These are phyloP conservation scores for Drosophila rubida DNA, from an alignment of 2,888 invertebrate species.

Conservation along the genomic window DNA sequence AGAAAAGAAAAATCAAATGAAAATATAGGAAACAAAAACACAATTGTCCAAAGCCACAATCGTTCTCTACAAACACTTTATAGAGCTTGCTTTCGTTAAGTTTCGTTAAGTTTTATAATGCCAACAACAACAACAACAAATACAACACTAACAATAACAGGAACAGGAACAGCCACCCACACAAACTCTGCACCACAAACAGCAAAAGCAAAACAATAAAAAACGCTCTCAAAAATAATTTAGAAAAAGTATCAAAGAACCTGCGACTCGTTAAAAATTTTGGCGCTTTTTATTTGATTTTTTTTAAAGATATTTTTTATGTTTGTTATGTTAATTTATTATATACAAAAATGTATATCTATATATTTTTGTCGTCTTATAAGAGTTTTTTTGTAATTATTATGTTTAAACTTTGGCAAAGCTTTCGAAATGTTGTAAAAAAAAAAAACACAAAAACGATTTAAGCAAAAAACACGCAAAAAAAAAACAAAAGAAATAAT, in stretches of 20 bases:
- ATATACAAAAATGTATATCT: slow-evolving; percentile 3
- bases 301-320: slow-evolving; percentile 9
- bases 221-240: slow-evolving; percentile 8
- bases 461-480: slow-evolving; percentile 2
- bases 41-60: slow-evolving; percentile 72
- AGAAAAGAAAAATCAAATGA: slow-evolving; percentile 5
- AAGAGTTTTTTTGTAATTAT: slow-evolving; percentile 20
- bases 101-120: slow-evolving; percentile 51
- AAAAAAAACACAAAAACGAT: slow-evolving; percentile 9
- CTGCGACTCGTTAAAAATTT: slow-evolving; percentile 24
- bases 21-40: background rate
- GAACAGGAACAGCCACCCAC: slow-evolving; percentile 6
- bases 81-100: slow-evolving; percentile 63
- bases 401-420: slow-evolving; percentile 44
- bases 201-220: slow-evolving; percentile 8
- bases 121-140: slow-evolving; percentile 19
- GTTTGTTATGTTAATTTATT: slow-evolving; percentile 54
- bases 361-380: slow-evolving; percentile 20
- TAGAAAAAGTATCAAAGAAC: background rate
- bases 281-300: slow-evolving; percentile 34
- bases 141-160: slow-evolving; percentile 5
- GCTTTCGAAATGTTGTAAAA: slow-evolving; percentile 44
- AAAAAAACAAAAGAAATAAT: slow-evolving; percentile 18
- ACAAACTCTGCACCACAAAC: slow-evolving; percentile 24
- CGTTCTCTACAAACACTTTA: slow-evolving; percentile 39